Base-by-base conservation (phyloP, 1,140 invertebrate species). In the Saxidomus purpurata region DNA sequence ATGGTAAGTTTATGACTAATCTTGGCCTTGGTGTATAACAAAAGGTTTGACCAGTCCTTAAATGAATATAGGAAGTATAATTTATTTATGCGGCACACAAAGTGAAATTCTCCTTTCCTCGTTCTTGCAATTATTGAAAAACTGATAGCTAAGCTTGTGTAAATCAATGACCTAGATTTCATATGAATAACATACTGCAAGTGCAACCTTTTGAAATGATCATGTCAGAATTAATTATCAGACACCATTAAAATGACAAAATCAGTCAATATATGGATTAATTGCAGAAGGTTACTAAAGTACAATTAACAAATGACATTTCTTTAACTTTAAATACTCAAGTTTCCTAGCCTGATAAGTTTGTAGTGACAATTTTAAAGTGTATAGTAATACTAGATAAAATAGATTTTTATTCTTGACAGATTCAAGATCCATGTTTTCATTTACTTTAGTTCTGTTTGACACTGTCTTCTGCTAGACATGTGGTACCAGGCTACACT, bases 211-310 rank as follows among this genome's bases (percentile, higher is more conserved):
- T 71, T 38, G 67, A 36, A 71, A 8, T 36, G 67, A 38, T 8
- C 34, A 1, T 71, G 67, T 71, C 67, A 71, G 38, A 38, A 71
- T 71, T 40, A 71, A 40, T 71, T 40, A 71, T 38, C 67, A 71
- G 17, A 28, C 34, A 38, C 34, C 22, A 71, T 71, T 71, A 71
- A 15, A 71, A 71, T 71, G 67, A 71, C 36, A 71, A 71, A 71
- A 71, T 38, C 34, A 22, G 67, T 63, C 3, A 55, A 55, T 11
- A 55, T 22, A 55, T 55, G 8, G 2, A 6, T 55, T 55, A 15
- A 55, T 55, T 55, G 43, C 43, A 43, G 4, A 43, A 43, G 15
- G 4, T 43, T 43, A 8, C 4, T 15, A 43, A 43, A 8, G 43
- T 15, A 43, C 4, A 15, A 8, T 4, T 43, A 43, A 8, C 4